These are phyloP conservation scores for Zenarchopterus dispar DNA, from an alignment of 2,797 vertebrate genomes.

Conservation along the genomic window DNA sequence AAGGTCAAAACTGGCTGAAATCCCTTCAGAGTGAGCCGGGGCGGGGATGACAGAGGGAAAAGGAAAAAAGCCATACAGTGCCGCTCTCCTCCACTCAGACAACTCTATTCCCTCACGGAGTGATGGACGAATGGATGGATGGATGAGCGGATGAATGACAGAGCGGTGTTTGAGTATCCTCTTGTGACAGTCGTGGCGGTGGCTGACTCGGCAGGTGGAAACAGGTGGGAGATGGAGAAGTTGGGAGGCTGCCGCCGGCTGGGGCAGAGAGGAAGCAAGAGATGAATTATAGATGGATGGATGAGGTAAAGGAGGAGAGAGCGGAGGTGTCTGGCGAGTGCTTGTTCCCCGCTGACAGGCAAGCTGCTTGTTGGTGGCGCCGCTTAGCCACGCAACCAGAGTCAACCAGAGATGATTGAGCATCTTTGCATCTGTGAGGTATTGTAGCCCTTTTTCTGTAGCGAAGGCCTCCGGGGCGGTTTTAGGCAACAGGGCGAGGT, in stretches of 20 bases:
- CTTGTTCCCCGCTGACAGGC: slow-evolving; percentile 53
- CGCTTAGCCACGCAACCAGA: slow-evolving; percentile 44
- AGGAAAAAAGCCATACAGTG: slow-evolving; percentile 9
- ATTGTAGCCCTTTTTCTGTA: slow-evolving; percentile 32
- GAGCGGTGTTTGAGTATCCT: slow-evolving; percentile 59
- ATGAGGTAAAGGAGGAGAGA: slow-evolving; percentile 13
- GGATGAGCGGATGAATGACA: slow-evolving; percentile 51
- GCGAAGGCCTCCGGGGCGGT: slow-evolving; percentile 50
- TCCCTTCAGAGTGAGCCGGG: slow-evolving; percentile 29
- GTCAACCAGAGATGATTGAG: slow-evolving; percentile 39
- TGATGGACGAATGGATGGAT: slow-evolving; percentile 35
- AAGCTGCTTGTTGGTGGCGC: slow-evolving; percentile 65
- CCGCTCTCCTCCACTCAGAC: slow-evolving; percentile 12
- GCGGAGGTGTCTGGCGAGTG: slow-evolving; percentile 52
- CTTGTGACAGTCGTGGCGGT: slow-evolving; percentile 54
- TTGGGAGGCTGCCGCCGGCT: slow-evolving; percentile 12
- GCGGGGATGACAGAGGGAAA: slow-evolving; percentile 11
- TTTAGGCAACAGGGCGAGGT: slow-evolving; percentile 29
- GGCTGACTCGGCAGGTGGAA: slow-evolving; percentile 53
- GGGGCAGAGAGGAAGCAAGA: slow-evolving; percentile 28
- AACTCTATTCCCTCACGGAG: slow-evolving; percentile 16
- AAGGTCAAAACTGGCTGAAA: slow-evolving; percentile 66
- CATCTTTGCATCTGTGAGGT: slow-evolving; percentile 32
- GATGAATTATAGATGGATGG: slow-evolving; percentile 56
- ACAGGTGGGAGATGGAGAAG: slow-evolving; percentile 43